phyloP scores from a whole-genome alignment of 2,888 invertebrate species.

The Heliconius hortense region DNA sequence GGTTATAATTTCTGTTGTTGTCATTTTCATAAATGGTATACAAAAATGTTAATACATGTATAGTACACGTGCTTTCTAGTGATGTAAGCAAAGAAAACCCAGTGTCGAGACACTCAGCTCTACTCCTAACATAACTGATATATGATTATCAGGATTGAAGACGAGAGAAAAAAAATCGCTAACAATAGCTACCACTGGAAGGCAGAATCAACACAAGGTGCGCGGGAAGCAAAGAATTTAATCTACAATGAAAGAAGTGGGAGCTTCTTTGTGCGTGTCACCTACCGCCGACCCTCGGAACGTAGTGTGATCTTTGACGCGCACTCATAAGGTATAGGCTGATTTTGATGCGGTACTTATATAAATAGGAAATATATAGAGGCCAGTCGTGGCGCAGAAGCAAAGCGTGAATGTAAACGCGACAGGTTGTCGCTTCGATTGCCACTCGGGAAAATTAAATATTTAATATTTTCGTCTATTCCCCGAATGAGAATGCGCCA shows the following conservation, averaged over 20 bases:
- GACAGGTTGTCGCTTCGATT: too few species aligned
- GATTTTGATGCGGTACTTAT: conserved; percentile 46
- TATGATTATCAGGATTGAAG: not conserved
- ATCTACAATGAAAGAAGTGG: conserved; percentile 79
- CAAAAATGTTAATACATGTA: too few species aligned
- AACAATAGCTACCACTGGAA: conserved; percentile 46
- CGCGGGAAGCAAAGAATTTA: conserved; percentile 77
- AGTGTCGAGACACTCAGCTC: not conserved
- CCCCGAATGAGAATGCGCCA: too few species aligned
- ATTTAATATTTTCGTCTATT: too few species aligned
- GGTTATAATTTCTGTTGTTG: too few species aligned
- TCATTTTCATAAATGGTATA: too few species aligned
- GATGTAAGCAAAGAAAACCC: too few species aligned
- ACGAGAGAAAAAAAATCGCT: not conserved
- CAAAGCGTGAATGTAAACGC: too few species aligned
- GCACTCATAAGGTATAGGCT: conserved; percentile 46
- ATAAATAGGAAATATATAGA: not conserved
- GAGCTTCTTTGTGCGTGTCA: conserved; percentile 77
- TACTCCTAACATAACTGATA: not conserved
- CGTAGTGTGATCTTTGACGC: conserved; percentile 53
- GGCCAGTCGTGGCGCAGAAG: too few species aligned
- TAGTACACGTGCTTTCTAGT: too few species aligned
- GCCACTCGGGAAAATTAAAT: too few species aligned
- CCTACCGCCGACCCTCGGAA: conserved; percentile 60
- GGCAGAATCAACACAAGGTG: conserved; percentile 53